Base-by-base conservation (phyloP, 2,797 vertebrate genomes). In the Notamacropus eugenii region DNA sequence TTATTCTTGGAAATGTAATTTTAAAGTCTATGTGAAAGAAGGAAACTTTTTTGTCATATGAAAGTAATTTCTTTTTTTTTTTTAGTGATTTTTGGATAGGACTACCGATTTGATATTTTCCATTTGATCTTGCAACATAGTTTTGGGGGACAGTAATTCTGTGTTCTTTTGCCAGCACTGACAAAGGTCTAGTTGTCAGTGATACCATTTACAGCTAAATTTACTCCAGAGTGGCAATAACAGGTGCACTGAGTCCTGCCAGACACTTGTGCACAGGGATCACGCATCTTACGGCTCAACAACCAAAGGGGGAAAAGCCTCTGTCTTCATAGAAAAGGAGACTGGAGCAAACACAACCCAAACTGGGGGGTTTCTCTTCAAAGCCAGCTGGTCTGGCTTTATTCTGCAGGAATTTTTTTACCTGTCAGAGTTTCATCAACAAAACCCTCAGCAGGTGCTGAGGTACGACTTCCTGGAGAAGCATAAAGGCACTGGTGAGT, bases 371-470 rank as follows among this genome's bases (percentile, higher is more conserved):
- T 99, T 99, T 99, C 99, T 99, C 99, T 99, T 99, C 99, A 99
- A 99, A 99, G 99, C 99, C 99, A 99, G 99, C 99, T 99, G 99
- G 99, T 99, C 99, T 99, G 99, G 99, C 99, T 99, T 99, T 99
- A 99, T 99, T 99, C 99, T 99, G 99, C 99, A 98, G 99, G 99
- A 98, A 98, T 99, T 99, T 98, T 98, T 99, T 98, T 99, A 99
- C 99, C 99, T 99, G 98, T 98, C 98, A 97, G 96, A 94, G 97
- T 99, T 99, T 99, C 98, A 99, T 98, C 99, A 98, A 99, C 98
- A 92, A 98, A 99, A 97, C 98, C 99, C 99, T 99, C 99, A 99
- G 99, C 99, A 99, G 99, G 99, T 99, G 99, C 99, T 99, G 99
- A 98, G 99, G 99, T 98, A 98, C 98, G 98, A 99, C 99, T 99